Percentiles rank a stretch among this genome's conserved stretches.
Evolutionary conservation across 2,888 invertebrate genomes (phyloP).

Genomic region (Troilus luridus): DNA sequence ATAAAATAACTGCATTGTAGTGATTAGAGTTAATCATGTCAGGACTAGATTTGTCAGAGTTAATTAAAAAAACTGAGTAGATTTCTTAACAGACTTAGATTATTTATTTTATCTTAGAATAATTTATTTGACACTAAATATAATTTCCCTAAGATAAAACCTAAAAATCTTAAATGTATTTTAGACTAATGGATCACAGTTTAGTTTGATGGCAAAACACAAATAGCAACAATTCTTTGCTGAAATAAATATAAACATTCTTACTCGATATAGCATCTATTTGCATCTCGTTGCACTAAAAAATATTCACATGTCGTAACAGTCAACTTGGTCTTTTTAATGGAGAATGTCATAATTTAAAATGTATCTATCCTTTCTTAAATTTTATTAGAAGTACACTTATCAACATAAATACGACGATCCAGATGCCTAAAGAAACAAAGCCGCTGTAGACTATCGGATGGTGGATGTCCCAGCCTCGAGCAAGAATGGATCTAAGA

Average conservation of each 20-base stretch:
- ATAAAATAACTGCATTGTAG: neutral
- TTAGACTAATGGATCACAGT: conserved; percentile 44
- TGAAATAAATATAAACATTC: neutral
- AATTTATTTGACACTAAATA: neutral
- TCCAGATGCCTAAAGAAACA: conserved; percentile 84
- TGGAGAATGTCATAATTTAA: neutral
- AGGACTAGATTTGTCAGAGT: conserved; percentile 39
- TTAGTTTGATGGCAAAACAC: conserved; percentile 8
- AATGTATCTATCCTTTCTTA: conserved; percentile 80
- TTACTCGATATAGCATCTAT: neutral
- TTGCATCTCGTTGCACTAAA: neutral
- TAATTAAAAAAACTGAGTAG: neutral
- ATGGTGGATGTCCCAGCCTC: conserved; percentile 83
- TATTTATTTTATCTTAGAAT: neutral
- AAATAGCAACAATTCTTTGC: neutral
- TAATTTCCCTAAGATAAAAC: neutral
- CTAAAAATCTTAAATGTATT: conserved; percentile 12
- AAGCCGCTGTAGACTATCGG: conserved; percentile 87
- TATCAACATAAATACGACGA: conserved; percentile 79
- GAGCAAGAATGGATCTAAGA: conserved; percentile 85
- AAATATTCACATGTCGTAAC: neutral
- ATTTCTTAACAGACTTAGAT: neutral
- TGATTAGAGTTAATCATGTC: neutral
- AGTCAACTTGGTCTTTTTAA: neutral
- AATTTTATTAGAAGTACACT: conserved; percentile 86